These are phyloP conservation scores for Meloidogyne hapla DNA, from an alignment of 1,140 invertebrate genomes.

Conservation along the genomic window DNA sequence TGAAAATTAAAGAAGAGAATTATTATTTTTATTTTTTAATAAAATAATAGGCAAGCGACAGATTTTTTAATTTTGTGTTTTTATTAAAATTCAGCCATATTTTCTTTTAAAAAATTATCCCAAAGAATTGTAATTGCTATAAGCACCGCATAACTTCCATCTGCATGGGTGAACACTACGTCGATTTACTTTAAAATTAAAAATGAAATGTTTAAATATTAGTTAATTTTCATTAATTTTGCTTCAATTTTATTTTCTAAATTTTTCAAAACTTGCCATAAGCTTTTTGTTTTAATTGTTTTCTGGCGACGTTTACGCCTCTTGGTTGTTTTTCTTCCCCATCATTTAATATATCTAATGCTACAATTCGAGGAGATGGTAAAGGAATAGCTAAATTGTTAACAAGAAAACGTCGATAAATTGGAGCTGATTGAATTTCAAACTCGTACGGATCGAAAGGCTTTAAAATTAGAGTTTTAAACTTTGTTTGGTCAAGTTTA, in stretches of 20 bases:
- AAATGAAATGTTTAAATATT: too few relatives aligned
- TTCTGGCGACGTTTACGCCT: not conserved
- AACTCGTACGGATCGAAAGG: slow-evolving; percentile 18
- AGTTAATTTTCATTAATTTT: too few relatives aligned
- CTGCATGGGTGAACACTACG: slow-evolving; percentile 29
- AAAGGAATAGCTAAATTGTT: not conserved
- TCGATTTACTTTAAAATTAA: slow-evolving; percentile 28
- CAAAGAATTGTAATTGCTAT: slow-evolving; percentile 23
- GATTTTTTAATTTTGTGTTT: not conserved
- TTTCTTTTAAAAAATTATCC: slow-evolving; percentile 9
- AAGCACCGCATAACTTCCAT: slow-evolving; percentile 33
- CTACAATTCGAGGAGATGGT: not conserved
- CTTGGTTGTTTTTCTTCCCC: slow-evolving; percentile 1
- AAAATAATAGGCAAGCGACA: not conserved
- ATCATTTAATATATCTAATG: not conserved
- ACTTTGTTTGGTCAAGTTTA: too few relatives aligned
- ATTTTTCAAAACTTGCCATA: not conserved
- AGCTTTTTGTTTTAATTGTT: not conserved
- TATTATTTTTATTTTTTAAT: not conserved
- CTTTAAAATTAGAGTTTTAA: not conserved
- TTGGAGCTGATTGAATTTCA: not conserved
- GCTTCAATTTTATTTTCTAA: too few relatives aligned
- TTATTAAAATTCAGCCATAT: not conserved
- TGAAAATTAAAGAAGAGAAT: not conserved
- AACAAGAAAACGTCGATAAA: not conserved